Evolutionary conservation across 2,888 invertebrate genomes (phyloP).

Genomic region (Drosophila rubida): DNA sequence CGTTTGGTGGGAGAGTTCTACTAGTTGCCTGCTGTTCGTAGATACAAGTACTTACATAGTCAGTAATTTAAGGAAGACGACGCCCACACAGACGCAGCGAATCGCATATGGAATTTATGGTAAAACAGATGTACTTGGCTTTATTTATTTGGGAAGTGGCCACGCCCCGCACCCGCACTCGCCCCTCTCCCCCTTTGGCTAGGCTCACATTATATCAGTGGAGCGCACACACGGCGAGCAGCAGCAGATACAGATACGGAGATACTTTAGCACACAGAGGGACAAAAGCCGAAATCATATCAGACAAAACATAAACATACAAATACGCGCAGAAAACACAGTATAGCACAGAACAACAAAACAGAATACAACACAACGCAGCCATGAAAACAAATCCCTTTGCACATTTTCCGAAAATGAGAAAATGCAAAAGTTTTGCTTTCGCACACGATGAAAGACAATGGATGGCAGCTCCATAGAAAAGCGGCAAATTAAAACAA

Average conservation of each 20-base stretch:
- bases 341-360: too few relatives aligned
- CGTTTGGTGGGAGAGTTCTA: constrained; percentile 7
- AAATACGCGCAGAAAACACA: constrained; percentile 55
- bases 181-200: constrained; percentile 22
- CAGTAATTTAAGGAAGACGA: constrained; percentile 50
- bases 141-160: constrained; percentile 64
- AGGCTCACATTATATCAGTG: constrained; percentile 66
- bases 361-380: constrained; percentile 27
- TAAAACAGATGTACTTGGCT: constrained; percentile 78
- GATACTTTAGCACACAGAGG: constrained; percentile 42
- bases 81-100: constrained; percentile 34
- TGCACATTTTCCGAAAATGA: constrained; percentile 81
- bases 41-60: constrained; percentile 27
- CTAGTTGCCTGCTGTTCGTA: constrained; percentile 12
- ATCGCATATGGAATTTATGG: constrained; percentile 69
- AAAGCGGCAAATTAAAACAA: constrained; percentile 79
- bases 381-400: constrained; percentile 80
- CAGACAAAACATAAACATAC: constrained; percentile 75
- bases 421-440: constrained; percentile 80
- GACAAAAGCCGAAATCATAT: constrained; percentile 75
- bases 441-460: constrained; percentile 57
- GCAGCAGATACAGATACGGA: constrained; percentile 28
- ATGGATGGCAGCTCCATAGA: constrained; percentile 59
- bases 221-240: constrained; percentile 36
- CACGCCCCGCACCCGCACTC: constrained; percentile 1